A percentile compares a stretch with the other conserved stretches of the same genome.
Conservation (phyloP, 2,888 invertebrate species). For the Sarcophaga caerulescens region DNA sequence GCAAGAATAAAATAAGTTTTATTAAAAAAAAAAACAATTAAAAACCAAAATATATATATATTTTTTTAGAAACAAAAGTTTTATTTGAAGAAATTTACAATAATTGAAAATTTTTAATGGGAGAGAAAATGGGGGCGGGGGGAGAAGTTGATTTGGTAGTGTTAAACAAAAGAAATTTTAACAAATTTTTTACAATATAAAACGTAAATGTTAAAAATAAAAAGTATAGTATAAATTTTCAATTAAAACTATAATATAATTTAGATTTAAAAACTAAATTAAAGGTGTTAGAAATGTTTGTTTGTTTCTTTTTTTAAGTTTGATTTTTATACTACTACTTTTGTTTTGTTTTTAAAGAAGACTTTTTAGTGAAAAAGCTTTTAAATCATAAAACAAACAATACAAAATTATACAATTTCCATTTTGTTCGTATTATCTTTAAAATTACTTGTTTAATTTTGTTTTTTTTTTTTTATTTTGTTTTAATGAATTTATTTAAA, state of each 20-base stretch:
- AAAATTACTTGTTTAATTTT: background rate
- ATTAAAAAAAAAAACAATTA: background rate
- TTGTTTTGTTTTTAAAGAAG: background rate
- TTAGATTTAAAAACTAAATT: background rate
- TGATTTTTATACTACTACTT: slow-evolving; percentile 18
- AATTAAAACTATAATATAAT: background rate
- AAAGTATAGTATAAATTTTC: background rate
- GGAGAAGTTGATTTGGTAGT: too few species aligned
- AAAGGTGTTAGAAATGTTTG: slow-evolving; percentile 23
- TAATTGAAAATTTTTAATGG: background rate
- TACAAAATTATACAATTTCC: slow-evolving; percentile 24
- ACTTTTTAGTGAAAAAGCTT: slow-evolving; percentile 15
- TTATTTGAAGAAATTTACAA: slow-evolving; percentile 29
- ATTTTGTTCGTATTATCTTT: background rate
- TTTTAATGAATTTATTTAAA: slow-evolving; percentile 24
- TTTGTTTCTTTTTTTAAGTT: background rate
- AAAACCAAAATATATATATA: background rate
- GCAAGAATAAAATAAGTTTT: slow-evolving; percentile 1
- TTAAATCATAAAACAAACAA: slow-evolving; percentile 20
- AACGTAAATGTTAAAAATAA: background rate
- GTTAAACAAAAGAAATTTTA: background rate
- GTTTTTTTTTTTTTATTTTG: slow-evolving; percentile 4
- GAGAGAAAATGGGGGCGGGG: too few species aligned
- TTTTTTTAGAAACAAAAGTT: slow-evolving; percentile 29
- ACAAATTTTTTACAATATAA: slow-evolving; percentile 7